Percentiles rank a stretch among this genome's conserved stretches.
Evolutionary conservation across 2,888 invertebrate genomes (phyloP).

Genomic region (Chrysolina haemoptera): DNA sequence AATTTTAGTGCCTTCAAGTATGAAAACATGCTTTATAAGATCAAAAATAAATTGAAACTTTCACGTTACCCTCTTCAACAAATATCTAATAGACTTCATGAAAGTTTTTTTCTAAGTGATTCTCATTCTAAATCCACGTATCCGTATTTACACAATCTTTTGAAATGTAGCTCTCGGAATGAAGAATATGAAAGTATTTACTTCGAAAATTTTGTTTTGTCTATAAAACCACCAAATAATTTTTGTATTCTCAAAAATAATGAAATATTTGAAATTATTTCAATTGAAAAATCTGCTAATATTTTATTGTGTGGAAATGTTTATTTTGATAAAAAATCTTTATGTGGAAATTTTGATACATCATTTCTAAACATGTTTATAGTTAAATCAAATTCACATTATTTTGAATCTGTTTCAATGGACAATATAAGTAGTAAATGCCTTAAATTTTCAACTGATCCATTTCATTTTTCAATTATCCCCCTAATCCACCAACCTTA

Average conservation of each 20-base stretch:
- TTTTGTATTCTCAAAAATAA: slow-evolving; percentile 1
- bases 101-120: background rate
- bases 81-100: slow-evolving; percentile 20
- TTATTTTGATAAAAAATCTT: slow-evolving; percentile 7
- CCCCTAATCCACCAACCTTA: too few species aligned
- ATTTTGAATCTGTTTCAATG: too few species aligned
- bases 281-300: background rate
- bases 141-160: slow-evolving; percentile 13
- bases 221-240: slow-evolving; percentile 15
- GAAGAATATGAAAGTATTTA: slow-evolving; percentile 3
- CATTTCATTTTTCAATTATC: too few species aligned
- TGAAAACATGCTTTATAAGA: slow-evolving; percentile 6
- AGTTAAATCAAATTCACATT: too few species aligned
- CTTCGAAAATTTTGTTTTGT: slow-evolving; percentile 9
- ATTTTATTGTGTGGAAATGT: background rate
- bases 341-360: slow-evolving; percentile 1
- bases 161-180: slow-evolving; percentile 7
- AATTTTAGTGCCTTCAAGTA: slow-evolving; percentile 27
- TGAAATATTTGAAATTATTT: too few species aligned
- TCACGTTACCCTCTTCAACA: slow-evolving; percentile 5
- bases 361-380: background rate
- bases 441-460: too few species aligned
- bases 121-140: background rate
- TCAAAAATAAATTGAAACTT: slow-evolving; percentile 15
- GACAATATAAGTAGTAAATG: too few species aligned